Evolutionary conservation across 2,113 vertebrate genomes (phyloP), one percentile per base, ranked within the genome.

Genomic region (Boleophthalmus pectinirostris): DNA sequence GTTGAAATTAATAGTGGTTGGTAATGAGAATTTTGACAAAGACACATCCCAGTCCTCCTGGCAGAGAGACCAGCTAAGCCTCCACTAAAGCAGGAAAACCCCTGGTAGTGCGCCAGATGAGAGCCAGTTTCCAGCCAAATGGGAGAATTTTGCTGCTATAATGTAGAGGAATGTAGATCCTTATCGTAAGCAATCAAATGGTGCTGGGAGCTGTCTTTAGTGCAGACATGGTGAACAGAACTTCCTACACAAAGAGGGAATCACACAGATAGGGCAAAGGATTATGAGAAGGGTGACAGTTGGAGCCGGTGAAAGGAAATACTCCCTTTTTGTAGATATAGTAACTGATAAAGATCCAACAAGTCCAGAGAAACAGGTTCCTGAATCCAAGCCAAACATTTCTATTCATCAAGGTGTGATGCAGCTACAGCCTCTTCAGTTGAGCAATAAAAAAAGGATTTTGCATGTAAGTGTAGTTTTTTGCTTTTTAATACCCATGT

Each of bases 341-440:
- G 68, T 18, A 11, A 58, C 69, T 73, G 86, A 76, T 89, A n/a
- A 81, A 29, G 75, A 85, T 82, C 81, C 82, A 70, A 74, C 88
- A 86, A 90, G 83, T 73, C 84, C 82, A 79, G 1, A 66, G 68
- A 89, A 72, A 58, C 75, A 80, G 47, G n/a, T 51, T 29, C 54
- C 75, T 83, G 68, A 82, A 67, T 60, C 75, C 64, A 83, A 71
- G 33, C 38, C 29, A 21, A 49, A 72, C 64, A 24, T 25, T 16
- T 25, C 56, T 25, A 23, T 23, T 23, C 8, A 23, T 11, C 54
- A 56, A 4, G 11, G 21, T 56, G 54, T 23, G 56, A 58, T 25
- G 2, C 23, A 25, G 56, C 56, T 25, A 13, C 21, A 56, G 54
- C 38, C 9, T 43, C 38, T 43, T 24, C 21, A 14, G 13, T 5